A percentile compares a stretch with the other conserved stretches of the same genome.
These are phyloP conservation scores for Channa striata DNA, from an alignment of 2,797 vertebrate species.

Conservation along the genomic window DNA sequence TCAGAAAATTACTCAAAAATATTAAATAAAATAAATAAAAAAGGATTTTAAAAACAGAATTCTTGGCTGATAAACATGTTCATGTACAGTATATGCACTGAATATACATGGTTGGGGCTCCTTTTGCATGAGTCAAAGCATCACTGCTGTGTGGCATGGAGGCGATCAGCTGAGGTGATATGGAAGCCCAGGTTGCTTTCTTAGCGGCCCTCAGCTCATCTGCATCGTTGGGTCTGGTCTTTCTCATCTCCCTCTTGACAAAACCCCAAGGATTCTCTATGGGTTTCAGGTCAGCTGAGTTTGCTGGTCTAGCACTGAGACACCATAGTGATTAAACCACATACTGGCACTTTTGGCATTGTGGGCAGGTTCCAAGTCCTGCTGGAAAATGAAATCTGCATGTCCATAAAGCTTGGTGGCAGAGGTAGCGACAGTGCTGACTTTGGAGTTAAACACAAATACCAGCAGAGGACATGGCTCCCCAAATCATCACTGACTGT, in stretches of 20 bases:
- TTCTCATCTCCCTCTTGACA: constrained; percentile 9
- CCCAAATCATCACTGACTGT: too few species aligned
- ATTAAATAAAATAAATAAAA: not conserved
- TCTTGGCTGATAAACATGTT: not conserved
- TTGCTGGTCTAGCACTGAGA: not conserved
- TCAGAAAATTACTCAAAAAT: too few species aligned
- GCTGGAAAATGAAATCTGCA: not conserved
- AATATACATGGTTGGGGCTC: not conserved
- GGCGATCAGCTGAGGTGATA: not conserved
- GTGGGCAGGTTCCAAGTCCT: constrained; percentile 1
- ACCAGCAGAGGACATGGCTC: too few species aligned
- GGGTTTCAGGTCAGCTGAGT: not conserved
- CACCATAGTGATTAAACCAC: not conserved
- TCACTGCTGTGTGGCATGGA: not conserved
- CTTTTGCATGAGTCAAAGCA: not conserved
- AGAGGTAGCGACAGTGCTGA: too few species aligned
- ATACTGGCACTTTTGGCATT: not conserved
- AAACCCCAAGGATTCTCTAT: not conserved
- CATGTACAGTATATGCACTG: not conserved
- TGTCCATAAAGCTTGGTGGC: too few species aligned
- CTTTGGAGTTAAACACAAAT: too few species aligned
- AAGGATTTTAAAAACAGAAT: not conserved
- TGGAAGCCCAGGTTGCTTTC: not conserved
- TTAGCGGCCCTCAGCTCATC: not conserved
- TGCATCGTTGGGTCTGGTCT: not conserved